A percentile compares a stretch with the other conserved stretches of the same genome.
These are phyloP conservation scores for Actias luna DNA, from an alignment of 2,888 invertebrate genomes.

Conservation along the genomic window DNA sequence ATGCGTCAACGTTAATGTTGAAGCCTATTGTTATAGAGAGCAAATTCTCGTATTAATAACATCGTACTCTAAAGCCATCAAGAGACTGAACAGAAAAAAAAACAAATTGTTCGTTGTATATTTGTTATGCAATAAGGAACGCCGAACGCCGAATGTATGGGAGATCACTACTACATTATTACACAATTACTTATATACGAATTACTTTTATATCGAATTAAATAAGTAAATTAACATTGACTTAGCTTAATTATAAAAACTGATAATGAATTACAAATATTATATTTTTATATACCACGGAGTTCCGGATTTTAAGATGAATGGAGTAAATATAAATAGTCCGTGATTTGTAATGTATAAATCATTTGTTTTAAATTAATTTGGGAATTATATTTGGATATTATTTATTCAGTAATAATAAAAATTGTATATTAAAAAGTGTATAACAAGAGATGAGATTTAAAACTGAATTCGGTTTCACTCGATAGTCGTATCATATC, in stretches of 20 bases:
- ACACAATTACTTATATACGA: slow-evolving; percentile 68
- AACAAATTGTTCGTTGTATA: slow-evolving; percentile 75
- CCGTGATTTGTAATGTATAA: not conserved
- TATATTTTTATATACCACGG: slow-evolving; percentile 26
- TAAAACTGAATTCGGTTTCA: not conserved
- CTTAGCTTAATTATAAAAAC: slow-evolving; percentile 79
- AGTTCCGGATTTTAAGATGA: not conserved
- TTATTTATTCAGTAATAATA: not conserved
- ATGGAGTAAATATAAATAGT: not conserved
- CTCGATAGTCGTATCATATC: not conserved
- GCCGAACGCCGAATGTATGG: slow-evolving; percentile 74
- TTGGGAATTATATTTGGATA: not conserved
- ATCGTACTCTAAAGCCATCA: slow-evolving; percentile 39
- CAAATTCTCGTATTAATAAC: slow-evolving; percentile 35
- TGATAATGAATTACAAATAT: slow-evolving; percentile 64
- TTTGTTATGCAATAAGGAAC: slow-evolving; percentile 52
- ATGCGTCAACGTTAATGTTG: slow-evolving; percentile 2
- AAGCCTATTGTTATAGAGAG: slow-evolving; percentile 45
- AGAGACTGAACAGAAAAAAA: slow-evolving; percentile 46
- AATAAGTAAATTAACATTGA: slow-evolving; percentile 77
- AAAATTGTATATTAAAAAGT: not conserved
- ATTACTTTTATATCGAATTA: slow-evolving; percentile 77
- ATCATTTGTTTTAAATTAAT: not conserved
- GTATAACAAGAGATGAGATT: not conserved
- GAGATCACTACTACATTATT: slow-evolving; percentile 80